Conservation (phyloP, 2,797 vertebrate genomes). For the Mus spretus region DNA sequence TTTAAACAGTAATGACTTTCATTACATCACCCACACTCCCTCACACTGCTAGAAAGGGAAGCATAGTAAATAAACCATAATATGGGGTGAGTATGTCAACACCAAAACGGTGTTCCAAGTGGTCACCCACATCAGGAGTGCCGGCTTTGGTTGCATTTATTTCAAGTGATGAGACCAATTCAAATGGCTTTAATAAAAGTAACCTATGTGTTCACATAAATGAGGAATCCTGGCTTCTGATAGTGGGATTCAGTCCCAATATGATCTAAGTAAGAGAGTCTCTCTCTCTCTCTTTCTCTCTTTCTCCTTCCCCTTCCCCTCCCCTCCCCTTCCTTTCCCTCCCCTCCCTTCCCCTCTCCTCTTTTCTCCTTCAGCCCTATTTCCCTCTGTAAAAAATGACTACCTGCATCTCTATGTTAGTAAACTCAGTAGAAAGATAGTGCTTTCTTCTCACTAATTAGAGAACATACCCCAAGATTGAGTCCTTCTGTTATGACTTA, state of each 20-base stretch:
- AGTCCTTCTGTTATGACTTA: background rate
- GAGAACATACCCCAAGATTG: conserved; percentile 13
- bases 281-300: rapidly evolving
- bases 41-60: conserved; percentile 31
- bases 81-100: background rate
- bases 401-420: conserved; percentile 1
- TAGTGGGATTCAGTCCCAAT: background rate
- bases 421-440: background rate
- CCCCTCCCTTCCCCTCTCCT: background rate
- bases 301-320: no score
- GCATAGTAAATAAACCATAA: conserved; percentile 51
- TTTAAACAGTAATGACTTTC: conserved; percentile 60
- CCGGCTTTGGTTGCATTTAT: background rate
- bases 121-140: background rate
- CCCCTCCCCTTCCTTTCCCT: background rate
- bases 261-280: conserved; percentile 18
- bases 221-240: conserved; percentile 57
- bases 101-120: conserved; percentile 47
- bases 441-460: conserved; percentile 36
- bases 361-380: background rate
- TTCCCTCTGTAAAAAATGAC: background rate
- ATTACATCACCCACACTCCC: conserved; percentile 3
- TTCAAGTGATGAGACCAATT: conserved; percentile 31
- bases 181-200: conserved; percentile 8
- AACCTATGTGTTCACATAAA: conserved; percentile 30